These are phyloP conservation scores for Melanogrammus aeglefinus DNA, from an alignment of 2,797 vertebrate genomes.

Conservation along the genomic window DNA sequence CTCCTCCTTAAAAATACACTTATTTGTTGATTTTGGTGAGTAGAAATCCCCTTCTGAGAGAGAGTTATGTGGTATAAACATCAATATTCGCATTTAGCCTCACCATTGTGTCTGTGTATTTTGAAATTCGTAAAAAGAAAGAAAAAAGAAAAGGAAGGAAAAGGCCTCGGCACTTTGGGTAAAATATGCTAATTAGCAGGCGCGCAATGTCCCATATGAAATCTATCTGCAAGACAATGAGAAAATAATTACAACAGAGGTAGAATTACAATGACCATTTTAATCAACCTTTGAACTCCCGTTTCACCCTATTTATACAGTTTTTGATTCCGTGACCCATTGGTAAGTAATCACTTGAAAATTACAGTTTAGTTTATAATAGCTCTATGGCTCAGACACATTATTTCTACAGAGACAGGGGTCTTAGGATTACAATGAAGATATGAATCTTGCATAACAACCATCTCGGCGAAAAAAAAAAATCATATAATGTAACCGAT, in stretches of 20 bases:
- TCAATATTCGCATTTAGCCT: too few species aligned
- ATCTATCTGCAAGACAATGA: conserved; percentile 81
- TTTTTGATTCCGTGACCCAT: conserved; percentile 81
- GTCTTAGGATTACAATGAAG: conserved; percentile 66
- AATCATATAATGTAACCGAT: conserved; percentile 45
- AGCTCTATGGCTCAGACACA: conserved; percentile 69
- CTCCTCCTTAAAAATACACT: too few species aligned
- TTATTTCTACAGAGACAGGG: conserved; percentile 67
- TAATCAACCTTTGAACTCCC: conserved; percentile 82
- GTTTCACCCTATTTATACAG: conserved; percentile 84
- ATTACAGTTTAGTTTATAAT: conserved; percentile 78
- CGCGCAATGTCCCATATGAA: conserved; percentile 78
- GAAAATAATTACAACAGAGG: conserved; percentile 84
- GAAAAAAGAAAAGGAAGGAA: conserved; percentile 59
- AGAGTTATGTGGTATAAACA: too few species aligned
- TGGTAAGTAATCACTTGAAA: conserved; percentile 86
- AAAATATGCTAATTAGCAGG: conserved; percentile 79
- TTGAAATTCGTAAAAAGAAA: conserved; percentile 4
- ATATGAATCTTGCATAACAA: conserved; percentile 74
- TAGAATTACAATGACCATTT: conserved; percentile 83
- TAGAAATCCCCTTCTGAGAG: too few species aligned
- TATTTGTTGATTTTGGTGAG: too few species aligned
- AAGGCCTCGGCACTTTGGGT: conserved; percentile 63
- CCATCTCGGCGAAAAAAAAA: conserved; percentile 59
- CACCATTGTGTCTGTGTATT: too few species aligned